Evolutionary conservation across 2,113 vertebrate genomes (phyloP).

Genomic region (human (Homo sapiens)): GRCh38 chr7:121369501-121370000

Average conservation of each 20-base stretch:
- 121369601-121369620: not conserved
- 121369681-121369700: not conserved
- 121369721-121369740: not conserved
- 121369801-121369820: rapidly evolving
- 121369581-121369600: not conserved
- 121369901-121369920: not conserved
- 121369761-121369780: not conserved
- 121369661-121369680: not conserved
- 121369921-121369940: not conserved
- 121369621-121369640: not conserved
- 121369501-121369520: not conserved
- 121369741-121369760: not conserved
- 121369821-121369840: not conserved
- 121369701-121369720: not conserved
- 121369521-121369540: not conserved
- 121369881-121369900: not conserved
- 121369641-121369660: not conserved
- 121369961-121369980: not conserved
- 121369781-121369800: no score
- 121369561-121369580: not conserved
- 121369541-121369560: not conserved
- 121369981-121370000: not conserved
- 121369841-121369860: not conserved
- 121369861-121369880: not conserved
- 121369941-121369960: not conserved